Base-by-base conservation (phyloP, 2,888 invertebrate species). In the Meta bourneti region DNA sequence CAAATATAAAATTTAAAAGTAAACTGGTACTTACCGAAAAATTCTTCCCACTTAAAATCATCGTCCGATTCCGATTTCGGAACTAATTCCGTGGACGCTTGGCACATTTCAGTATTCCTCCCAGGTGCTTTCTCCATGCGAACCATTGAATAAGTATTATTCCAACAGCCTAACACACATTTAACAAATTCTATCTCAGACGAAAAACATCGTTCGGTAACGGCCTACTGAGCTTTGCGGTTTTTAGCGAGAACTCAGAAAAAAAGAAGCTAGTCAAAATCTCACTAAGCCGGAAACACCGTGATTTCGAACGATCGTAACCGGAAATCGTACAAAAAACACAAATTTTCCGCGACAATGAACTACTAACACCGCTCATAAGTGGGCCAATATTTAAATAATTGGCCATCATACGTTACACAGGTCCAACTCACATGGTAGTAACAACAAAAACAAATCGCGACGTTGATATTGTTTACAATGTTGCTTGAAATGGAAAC, bases 21-120 rank as follows among this genome's bases (percentile, higher is more conserved):
- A 61, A 77, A 16, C 13, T 20, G 94, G 95, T 94, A 94, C 96
- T 95, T 94, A 96, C 96, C 96, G 94, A 96, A 96, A 96, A 96
- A 96, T 94, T 96, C 96, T 95, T 96, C 96, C 97, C 96, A 96
- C 94, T 96, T 90, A 93, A 93, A 92, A 34, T 92, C 91, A 80
- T 92, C 91, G 48, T 92, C 91, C 11, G 91, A 92, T 92, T 92
- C 91, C 51, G 88, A 71, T 84, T 92, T 92, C n/a, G 79, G 52
- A 69, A 69, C 88, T 69, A 84, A 92, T 80, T 89, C 88, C 34
- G 88, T 74, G 8, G 91, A 84, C 74, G 91, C 69, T 80, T 92
- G 91, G 75, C 91, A 92, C 91, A 92, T 92, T 52, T 92, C 91
- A 86, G 81, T 72, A 74, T 90, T 74, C 79, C 90, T 80, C 52